Conservation (phyloP, 2,888 invertebrate genomes). For the Microplitis deprimator region DNA sequence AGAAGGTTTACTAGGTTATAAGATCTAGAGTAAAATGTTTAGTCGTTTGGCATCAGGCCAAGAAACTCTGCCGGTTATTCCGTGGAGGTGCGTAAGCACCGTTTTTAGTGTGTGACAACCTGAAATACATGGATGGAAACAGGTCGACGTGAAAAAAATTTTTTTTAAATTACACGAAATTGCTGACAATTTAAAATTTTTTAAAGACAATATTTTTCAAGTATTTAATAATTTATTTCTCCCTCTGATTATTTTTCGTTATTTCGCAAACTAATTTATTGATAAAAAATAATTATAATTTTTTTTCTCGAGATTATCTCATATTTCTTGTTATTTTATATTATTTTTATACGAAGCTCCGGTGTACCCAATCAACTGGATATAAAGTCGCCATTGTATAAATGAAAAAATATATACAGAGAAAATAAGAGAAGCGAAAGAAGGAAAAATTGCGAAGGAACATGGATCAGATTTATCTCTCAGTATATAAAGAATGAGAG, state of each 20-base stretch:
- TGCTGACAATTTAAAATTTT: too few relatives aligned
- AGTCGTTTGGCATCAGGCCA: conserved; percentile 58
- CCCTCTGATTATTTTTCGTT: too few relatives aligned
- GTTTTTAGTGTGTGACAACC: conserved; percentile 57
- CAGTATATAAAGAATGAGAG: background rate
- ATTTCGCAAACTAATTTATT: too few relatives aligned
- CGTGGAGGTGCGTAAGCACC: conserved; percentile 59
- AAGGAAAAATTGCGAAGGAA: conserved; percentile 20
- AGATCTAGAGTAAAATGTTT: conserved; percentile 54
- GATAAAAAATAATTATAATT: background rate
- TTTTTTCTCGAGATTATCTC: background rate
- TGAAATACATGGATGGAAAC: conserved; percentile 52
- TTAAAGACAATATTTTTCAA: too few relatives aligned
- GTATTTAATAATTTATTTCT: too few relatives aligned
- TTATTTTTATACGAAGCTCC: conserved; percentile 20
- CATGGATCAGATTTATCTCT: background rate
- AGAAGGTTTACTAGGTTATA: conserved; percentile 54
- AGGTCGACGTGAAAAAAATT: conserved; percentile 11
- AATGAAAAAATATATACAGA: conserved; percentile 24
- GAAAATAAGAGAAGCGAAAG: conserved; percentile 17
- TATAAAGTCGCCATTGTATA: conserved; percentile 31
- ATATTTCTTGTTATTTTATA: background rate
- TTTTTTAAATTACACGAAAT: too few relatives aligned
- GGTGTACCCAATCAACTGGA: conserved; percentile 40
- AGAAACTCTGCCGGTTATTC: conserved; percentile 54